phyloP scores from a whole-genome alignment of 2,797 vertebrate species.

The Arremon brunneinucha region DNA sequence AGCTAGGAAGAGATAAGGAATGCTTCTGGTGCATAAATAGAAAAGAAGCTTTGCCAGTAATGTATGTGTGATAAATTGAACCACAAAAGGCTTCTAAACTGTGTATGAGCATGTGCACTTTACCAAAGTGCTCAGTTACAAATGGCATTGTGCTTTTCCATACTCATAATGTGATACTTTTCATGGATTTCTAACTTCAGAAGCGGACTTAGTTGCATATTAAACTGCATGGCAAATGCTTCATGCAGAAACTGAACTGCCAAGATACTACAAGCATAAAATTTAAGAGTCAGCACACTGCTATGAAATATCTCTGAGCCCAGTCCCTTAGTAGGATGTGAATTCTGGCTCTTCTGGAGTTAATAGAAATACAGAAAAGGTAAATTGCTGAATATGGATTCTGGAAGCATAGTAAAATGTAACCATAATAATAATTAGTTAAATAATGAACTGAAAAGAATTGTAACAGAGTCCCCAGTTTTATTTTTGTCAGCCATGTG shows the following conservation, averaged over 20 bases:
- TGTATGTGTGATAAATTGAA: fast-evolving
- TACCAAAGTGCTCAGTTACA: background rate
- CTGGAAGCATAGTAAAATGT: background rate
- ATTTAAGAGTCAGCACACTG: background rate
- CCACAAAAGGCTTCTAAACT: background rate
- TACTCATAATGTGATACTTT: background rate
- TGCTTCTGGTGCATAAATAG: background rate
- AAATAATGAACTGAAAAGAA: background rate
- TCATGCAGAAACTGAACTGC: background rate
- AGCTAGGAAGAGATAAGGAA: background rate
- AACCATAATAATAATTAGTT: background rate
- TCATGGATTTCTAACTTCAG: background rate
- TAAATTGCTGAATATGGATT: background rate
- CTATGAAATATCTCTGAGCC: background rate
- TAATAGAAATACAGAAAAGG: background rate
- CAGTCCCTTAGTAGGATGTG: background rate
- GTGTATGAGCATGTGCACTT: fast-evolving
- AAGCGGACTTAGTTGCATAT: background rate
- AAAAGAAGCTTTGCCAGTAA: background rate
- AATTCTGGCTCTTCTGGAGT: background rate
- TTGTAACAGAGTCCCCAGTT: background rate
- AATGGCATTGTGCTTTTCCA: background rate
- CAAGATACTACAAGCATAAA: background rate
- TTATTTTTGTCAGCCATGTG: background rate
- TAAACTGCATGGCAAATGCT: background rate